These are phyloP conservation scores for Mesoligia furuncula DNA, from an alignment of 2,888 invertebrate species.

Conservation along the genomic window DNA sequence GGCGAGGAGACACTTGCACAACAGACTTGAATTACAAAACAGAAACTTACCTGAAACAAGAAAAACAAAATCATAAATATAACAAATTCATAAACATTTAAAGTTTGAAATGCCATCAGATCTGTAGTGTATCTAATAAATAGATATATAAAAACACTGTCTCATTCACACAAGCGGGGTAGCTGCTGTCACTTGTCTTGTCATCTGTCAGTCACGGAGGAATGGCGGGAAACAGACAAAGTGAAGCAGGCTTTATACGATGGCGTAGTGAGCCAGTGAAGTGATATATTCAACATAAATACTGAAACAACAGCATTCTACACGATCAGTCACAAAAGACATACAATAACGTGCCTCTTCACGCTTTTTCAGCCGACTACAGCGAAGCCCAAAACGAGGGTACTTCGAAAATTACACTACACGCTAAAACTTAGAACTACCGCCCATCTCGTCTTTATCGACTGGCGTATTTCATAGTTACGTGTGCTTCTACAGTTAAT, in stretches of 20 bases:
- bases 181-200: too few relatives aligned
- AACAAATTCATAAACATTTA: background rate
- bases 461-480: conserved; percentile 50
- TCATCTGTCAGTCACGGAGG: too few relatives aligned
- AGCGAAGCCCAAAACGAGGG: background rate
- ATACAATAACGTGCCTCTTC: background rate
- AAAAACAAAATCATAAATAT: conserved; percentile 7
- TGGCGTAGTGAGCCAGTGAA: too few relatives aligned
- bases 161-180: too few relatives aligned
- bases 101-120: background rate
- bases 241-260: too few relatives aligned
- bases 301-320: too few relatives aligned
- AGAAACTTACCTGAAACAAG: conserved; percentile 58
- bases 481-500: conserved; percentile 54
- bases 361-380: background rate
- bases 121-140: too few relatives aligned
- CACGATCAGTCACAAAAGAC: background rate
- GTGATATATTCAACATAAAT: too few relatives aligned
- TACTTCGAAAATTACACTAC: conserved; percentile 11
- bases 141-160: too few relatives aligned
- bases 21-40: background rate
- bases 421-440: conserved; percentile 21
- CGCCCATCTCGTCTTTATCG: conserved; percentile 40
- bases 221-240: too few relatives aligned
- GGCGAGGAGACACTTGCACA: background rate